Evolutionary conservation across 2,113 vertebrate genomes (phyloP).

Genomic region (Rhinopomastus cyanomelas): DNA sequence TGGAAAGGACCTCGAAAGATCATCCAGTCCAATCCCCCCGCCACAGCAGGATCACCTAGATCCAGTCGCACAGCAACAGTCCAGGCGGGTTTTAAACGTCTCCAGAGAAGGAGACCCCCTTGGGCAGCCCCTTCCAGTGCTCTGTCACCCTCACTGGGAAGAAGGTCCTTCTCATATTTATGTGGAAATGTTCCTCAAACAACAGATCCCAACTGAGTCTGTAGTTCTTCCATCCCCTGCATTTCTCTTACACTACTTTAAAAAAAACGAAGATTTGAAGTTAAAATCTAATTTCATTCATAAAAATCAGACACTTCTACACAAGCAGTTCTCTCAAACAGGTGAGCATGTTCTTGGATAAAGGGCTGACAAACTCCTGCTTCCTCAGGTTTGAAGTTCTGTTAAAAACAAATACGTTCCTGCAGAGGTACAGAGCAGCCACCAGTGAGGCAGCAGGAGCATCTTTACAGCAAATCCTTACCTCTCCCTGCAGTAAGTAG

Average conservation of each 20-base stretch:
- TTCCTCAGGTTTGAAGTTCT: neutral
- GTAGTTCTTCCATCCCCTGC: neutral
- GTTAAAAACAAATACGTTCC: neutral
- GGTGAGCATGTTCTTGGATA: neutral
- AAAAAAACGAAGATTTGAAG: neutral
- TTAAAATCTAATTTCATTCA: neutral
- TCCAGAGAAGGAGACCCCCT: no score
- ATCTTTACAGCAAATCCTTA: neutral
- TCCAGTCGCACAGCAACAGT: no score
- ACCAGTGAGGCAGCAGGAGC: neutral
- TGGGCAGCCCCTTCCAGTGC: no score
- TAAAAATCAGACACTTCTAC: neutral
- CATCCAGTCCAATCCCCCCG: no score
- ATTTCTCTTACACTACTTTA: neutral
- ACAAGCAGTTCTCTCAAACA: neutral
- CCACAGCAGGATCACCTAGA: no score
- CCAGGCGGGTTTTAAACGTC: no score
- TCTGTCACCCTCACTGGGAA: no score
- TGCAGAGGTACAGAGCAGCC: neutral
- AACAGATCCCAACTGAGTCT: neutral
- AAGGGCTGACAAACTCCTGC: rapidly evolving
- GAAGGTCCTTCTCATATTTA: no score
- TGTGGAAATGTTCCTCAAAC: neutral
- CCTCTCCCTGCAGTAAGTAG: neutral
- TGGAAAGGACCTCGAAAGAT: no score